Base-by-base conservation (phyloP, 2,113 vertebrate genomes). In the Rhinopomastus cyanomelas region DNA sequence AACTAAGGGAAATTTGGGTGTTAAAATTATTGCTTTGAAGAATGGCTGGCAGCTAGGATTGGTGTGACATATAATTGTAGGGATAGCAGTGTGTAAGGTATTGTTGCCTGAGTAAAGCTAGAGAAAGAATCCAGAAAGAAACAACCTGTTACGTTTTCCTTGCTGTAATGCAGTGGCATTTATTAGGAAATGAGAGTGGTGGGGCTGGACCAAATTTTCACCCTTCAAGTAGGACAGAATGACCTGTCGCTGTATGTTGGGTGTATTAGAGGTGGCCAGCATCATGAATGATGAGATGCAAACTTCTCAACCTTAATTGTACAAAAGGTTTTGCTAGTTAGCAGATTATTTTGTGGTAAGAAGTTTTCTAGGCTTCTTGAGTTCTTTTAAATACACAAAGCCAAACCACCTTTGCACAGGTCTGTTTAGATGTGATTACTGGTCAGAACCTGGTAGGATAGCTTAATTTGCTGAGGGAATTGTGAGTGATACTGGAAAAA, bases 241-340 rank as follows among this genome's bases (percentile, higher is more conserved):
- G 59, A 78, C n/a, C 57, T 86, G 30, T 53, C 0, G 0, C 53
- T 81, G 65, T 18, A 34, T 0, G 4, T 71, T 60, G 34, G 18
- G 9, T 46, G 30, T 66, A 5, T 66, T 48, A 73, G 80, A 74
- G 26, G 34, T 15, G 19, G 53, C 52, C 53, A 61, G 26, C 44
- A 81, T 49, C 39, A 78, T 48, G 32, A 74, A 10, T 81, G 67
- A 59, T 53, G 19, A 92, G 21, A 44, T 60, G 53, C 44, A 74
- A 37, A 37, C 52, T 62, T 34, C 9, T 60, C n/a, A 49, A 5
- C 16, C 81, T 85, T 4, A 36, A 7, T 85, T 81, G 92, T 78
- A 16, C 18, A 53, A 80, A 64, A 9, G 12, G 19, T 52, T 62
- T 85, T 91, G 8, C 37, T 79, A 55, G 26, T 66, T 52, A 59